phyloP scores from a whole-genome alignment of 2,888 invertebrate species.

The Tachystola acroxantha region DNA sequence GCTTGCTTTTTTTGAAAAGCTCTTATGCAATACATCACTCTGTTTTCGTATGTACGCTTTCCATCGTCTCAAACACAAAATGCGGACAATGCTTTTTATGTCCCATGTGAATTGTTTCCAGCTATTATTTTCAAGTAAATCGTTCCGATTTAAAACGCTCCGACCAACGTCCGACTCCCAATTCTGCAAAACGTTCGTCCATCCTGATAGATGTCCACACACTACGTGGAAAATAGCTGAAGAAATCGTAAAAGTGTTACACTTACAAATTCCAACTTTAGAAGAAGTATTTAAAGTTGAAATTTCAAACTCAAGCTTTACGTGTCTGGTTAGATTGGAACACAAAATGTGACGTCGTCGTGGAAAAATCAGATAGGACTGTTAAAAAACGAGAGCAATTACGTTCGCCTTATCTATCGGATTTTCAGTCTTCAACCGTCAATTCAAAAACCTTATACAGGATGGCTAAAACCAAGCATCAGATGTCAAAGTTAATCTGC shows the following conservation, averaged over 20 bases:
- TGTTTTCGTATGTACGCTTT: slow-evolving; percentile 15
- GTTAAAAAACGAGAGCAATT: slow-evolving; percentile 74
- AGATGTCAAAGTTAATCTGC: slow-evolving; percentile 54
- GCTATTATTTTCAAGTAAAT: slow-evolving; percentile 69
- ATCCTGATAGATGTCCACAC: slow-evolving; percentile 65
- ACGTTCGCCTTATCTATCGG: slow-evolving; percentile 58
- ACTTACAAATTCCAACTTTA: slow-evolving; percentile 8
- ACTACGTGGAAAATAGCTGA: slow-evolving; percentile 29
- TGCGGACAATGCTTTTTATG: too few species aligned
- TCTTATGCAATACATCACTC: not conserved
- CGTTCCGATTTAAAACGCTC: slow-evolving; percentile 64
- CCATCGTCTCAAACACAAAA: too few species aligned
- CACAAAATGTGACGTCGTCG: slow-evolving; percentile 27
- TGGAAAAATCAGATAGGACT: slow-evolving; percentile 64
- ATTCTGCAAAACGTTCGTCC: slow-evolving; percentile 73
- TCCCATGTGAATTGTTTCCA: slow-evolving; percentile 41
- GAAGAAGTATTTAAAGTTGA: slow-evolving; percentile 16
- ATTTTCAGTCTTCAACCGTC: slow-evolving; percentile 38
- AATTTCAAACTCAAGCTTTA: slow-evolving; percentile 18
- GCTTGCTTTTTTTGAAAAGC: not conserved
- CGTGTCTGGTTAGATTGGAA: slow-evolving; percentile 33
- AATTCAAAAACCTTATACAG: slow-evolving; percentile 39
- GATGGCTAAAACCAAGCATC: slow-evolving; percentile 48
- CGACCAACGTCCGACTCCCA: slow-evolving; percentile 60
- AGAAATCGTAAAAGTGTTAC: slow-evolving; percentile 11